Percentiles rank a stretch among this genome's conserved stretches.
phyloP scores from a whole-genome alignment of 2,797 vertebrate genomes.

The Octomys mimax region DNA sequence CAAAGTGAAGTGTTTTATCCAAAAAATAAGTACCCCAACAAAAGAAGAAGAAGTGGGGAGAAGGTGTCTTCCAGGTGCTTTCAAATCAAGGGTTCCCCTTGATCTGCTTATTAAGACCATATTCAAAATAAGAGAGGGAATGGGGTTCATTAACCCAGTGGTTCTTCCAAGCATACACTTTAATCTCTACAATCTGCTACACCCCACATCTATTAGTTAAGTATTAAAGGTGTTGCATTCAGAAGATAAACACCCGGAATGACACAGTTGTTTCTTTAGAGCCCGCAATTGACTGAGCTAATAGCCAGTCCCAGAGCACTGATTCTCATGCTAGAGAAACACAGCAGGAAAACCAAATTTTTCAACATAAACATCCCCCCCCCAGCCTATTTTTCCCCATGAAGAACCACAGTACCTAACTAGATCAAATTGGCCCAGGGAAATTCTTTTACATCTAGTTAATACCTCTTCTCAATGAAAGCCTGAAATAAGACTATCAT shows the following conservation, averaged over 20 bases:
- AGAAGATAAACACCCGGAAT: constrained; percentile 30
- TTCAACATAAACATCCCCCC: not conserved
- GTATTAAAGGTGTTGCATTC: constrained; percentile 53
- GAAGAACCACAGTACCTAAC: not conserved
- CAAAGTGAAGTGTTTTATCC: not conserved
- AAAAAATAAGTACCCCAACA: not conserved
- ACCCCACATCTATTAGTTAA: constrained; percentile 58
- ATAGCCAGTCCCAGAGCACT: not conserved
- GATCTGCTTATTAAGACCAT: not conserved
- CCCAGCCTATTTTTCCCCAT: not conserved
- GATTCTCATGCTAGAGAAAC: not conserved
- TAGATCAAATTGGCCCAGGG: not conserved
- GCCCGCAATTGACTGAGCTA: not conserved
- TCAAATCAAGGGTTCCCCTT: not conserved
- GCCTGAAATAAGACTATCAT: not conserved
- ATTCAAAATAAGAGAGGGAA: not conserved
- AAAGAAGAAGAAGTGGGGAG: not conserved
- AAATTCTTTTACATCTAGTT: not conserved
- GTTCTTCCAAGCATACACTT: not conserved
- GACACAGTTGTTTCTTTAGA: constrained; percentile 57
- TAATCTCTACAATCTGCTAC: constrained; percentile 51
- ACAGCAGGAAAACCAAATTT: not conserved
- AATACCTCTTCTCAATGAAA: not conserved
- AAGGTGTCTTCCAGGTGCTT: not conserved
- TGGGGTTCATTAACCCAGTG: not conserved